Evolutionary conservation across 2,888 invertebrate species (phyloP).

Genomic region (Pterostichus niger): DNA sequence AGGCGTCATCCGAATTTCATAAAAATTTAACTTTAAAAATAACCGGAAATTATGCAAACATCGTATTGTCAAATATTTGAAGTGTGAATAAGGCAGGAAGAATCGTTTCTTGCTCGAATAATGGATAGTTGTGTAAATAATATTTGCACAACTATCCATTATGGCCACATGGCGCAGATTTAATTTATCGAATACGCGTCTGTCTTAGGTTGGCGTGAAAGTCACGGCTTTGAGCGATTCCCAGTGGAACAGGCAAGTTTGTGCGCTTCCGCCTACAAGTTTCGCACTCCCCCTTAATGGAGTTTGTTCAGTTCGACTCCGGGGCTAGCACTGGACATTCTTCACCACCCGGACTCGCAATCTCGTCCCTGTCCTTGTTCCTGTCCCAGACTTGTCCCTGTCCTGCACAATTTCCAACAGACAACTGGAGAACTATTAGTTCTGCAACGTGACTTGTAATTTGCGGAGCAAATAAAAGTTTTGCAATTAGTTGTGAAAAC

Average conservation of each 20-base stretch:
- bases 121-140: neutral
- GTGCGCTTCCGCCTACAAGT: constrained; percentile 18
- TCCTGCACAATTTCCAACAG: constrained; percentile 11
- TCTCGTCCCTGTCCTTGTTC: constrained; percentile 40
- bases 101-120: too few relatives aligned
- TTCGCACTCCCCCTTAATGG: constrained; percentile 72
- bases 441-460: constrained; percentile 52
- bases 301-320: constrained; percentile 72
- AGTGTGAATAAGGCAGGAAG: too few relatives aligned
- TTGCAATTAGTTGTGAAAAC: constrained; percentile 52
- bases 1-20: too few relatives aligned
- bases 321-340: constrained; percentile 71
- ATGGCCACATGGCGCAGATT: constrained; percentile 13
- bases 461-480: constrained; percentile 48
- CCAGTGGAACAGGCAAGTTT: constrained; percentile 70
- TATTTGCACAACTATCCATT: too few relatives aligned
- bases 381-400: constrained; percentile 17
- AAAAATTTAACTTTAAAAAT: too few relatives aligned
- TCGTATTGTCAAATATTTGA: too few relatives aligned
- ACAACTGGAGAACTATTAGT: constrained; percentile 34
- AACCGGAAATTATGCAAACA: too few relatives aligned
- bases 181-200: neutral
- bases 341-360: constrained; percentile 49
- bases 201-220: neutral
- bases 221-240: constrained; percentile 33